Base-by-base conservation (phyloP, 2,797 vertebrate genomes). In the Poeciliopsis infans region DNA sequence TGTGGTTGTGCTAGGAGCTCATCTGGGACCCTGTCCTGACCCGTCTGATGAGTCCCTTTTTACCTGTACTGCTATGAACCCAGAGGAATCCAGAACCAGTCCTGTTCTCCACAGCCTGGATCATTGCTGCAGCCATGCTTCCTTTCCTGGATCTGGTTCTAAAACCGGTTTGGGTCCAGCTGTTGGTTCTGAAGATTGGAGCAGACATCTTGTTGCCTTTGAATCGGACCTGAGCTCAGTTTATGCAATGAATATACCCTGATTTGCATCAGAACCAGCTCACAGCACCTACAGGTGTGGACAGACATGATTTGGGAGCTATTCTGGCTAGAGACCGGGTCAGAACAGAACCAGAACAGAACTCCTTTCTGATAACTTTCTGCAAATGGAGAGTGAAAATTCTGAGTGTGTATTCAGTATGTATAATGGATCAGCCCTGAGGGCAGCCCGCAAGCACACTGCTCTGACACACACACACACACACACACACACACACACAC, bases 371-470 rank as follows among this genome's bases (percentile, higher is more conserved):
- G 31, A 66, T 85, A 91, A 90, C 88, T 86, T 81, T 85, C 83
- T 91, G 84, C 85, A 92, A 91, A 91, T 86, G 86, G 89, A 91
- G 87, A 79, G 84, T 89, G 85, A 91, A 92, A 89, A 84, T 31
- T 83, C 79, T 80, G 45, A 1, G 71, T 75, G 81, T 89, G 66
- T 78, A 64, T 79, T 87, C 80, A 86, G 88, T 86, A 89, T 91
- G 83, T 89, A 88, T 92, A 90, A 92, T 93, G 88, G 90, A 92
- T 91, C 76, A 87, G 85, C 87, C 93, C 91, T 86, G 77, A 91
- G 91, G 89, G 89, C 84, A 84, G 80, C 79, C 88, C 25, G 28
- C 78, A 53, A 83, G 87, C 81, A 78, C 59, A 61, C 78, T 79
- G 43, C 68, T 64, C 70, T 78, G 75, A 83, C 79, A 85, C 83